phyloP scores from a whole-genome alignment of 2,888 invertebrate genomes.

The Leptopterna dolabrata region DNA sequence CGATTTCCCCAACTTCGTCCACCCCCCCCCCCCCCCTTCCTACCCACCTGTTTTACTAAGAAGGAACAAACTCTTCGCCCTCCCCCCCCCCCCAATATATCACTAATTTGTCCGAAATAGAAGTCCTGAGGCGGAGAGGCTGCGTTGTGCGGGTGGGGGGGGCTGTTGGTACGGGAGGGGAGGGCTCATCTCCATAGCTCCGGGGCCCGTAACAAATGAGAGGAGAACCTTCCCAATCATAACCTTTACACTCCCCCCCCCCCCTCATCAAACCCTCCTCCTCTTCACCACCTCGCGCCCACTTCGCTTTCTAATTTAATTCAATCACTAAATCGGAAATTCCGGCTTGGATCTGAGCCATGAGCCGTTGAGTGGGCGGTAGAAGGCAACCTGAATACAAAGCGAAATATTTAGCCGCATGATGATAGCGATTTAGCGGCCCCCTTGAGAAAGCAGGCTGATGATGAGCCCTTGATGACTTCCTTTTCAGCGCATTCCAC shows the following conservation, averaged over 20 bases:
- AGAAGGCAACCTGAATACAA: neutral
- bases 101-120: constrained; percentile 54
- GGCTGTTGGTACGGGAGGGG: no score
- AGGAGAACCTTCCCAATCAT: constrained; percentile 32
- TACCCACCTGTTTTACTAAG: neutral
- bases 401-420: neutral
- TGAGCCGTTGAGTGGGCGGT: neutral
- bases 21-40: neutral
- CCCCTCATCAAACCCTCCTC: neutral
- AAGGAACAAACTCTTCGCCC: constrained; percentile 24
- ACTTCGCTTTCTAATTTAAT: constrained; percentile 20
- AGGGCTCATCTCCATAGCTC: constrained; percentile 28
- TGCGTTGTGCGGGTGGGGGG: no score
- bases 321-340: constrained; percentile 36
- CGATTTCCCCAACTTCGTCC: neutral
- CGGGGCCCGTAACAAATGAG: constrained; percentile 27
- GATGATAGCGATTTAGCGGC: neutral
- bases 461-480: no score
- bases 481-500: no score
- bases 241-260: constrained; percentile 21
- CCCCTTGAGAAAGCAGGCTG: neutral
- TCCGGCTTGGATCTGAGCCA: constrained; percentile 6
- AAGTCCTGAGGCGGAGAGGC: no score
- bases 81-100: constrained; percentile 22
- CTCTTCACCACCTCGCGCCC: neutral